A percentile compares a stretch with the other conserved stretches of the same genome.
phyloP scores from a whole-genome alignment of 37 sponge, comb jelly and placozoan species.

The Eunapius fragilis region DNA sequence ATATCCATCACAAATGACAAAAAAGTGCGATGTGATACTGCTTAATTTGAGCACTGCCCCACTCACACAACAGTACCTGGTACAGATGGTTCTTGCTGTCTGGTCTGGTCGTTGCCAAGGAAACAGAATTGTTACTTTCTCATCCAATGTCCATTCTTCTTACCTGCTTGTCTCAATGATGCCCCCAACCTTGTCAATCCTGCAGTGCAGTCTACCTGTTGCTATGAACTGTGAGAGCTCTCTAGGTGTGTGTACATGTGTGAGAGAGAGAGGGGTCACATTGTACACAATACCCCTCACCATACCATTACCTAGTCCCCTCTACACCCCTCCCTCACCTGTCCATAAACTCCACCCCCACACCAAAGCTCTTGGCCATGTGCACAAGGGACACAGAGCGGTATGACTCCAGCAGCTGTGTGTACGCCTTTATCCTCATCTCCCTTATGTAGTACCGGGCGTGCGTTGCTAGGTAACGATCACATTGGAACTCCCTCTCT shows the following conservation, averaged over 20 bases:
- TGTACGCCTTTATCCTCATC: conserved; percentile 93
- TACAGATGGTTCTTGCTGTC: conserved; percentile 93
- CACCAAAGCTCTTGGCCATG: conserved; percentile 98
- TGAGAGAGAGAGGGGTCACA: too few relatives aligned
- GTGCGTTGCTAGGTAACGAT: conserved; percentile 83
- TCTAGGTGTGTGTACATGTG: too few relatives aligned
- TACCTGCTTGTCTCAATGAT: conserved; percentile 82
- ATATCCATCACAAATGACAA: too few relatives aligned
- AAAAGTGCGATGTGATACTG: too few relatives aligned
- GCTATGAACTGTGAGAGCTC: conserved; percentile 97
- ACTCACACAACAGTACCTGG: conserved; percentile 64
- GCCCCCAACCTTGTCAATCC: conserved; percentile 97
- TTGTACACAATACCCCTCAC: too few relatives aligned
- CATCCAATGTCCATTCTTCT: too few relatives aligned
- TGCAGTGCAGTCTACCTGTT: conserved; percentile 86
- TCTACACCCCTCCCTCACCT: conserved; percentile 40
- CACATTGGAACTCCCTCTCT: conserved; percentile 78
- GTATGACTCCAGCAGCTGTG: conserved; percentile 96
- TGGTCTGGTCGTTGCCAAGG: too few relatives aligned
- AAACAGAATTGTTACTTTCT: too few relatives aligned
- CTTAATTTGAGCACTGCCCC: too few relatives aligned
- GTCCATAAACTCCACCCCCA: conserved; percentile 89
- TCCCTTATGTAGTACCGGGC: conserved; percentile 82
- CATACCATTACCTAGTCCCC: too few relatives aligned
- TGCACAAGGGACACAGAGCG: conserved; percentile 90